Conservation (phyloP, 1,140 invertebrate species). For the Ooceraea biroi region DNA sequence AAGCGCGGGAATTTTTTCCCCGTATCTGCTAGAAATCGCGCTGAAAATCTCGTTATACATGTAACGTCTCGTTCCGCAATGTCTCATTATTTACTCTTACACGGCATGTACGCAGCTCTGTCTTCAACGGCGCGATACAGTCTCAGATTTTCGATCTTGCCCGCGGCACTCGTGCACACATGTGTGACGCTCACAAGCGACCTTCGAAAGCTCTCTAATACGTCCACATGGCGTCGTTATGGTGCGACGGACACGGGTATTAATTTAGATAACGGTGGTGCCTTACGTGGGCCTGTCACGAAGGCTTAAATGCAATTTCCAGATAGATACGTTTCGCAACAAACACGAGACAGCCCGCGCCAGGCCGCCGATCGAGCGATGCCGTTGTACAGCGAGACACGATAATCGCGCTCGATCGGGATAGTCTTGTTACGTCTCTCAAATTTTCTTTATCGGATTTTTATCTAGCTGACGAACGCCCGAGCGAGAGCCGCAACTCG, state of each 20-base stretch:
- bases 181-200: not conserved
- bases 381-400: not conserved
- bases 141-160: not conserved
- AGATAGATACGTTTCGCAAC: conserved; percentile 6
- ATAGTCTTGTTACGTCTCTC: not conserved
- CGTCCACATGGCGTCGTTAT: too few species aligned
- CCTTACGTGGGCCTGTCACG: not conserved
- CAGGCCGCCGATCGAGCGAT: not conserved
- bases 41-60: not conserved
- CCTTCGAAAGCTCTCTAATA: not conserved
- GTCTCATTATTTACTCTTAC: too few species aligned
- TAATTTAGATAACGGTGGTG: conserved; percentile 7
- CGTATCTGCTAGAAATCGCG: not conserved
- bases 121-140: not conserved
- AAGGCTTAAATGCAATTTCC: conserved; percentile 12
- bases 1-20: not conserved
- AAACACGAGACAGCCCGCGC: too few species aligned
- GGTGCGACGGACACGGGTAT: not conserved
- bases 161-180: not conserved
- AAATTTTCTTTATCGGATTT: not conserved
- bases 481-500: too few species aligned
- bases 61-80: too few species aligned
- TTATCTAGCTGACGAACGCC: not conserved
- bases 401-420: not conserved
- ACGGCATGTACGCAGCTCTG: not conserved